Evolutionary conservation across 2,113 vertebrate genomes (phyloP), one percentile per base, ranked within the genome.

Genomic region (Patagioenas fasciata): DNA sequence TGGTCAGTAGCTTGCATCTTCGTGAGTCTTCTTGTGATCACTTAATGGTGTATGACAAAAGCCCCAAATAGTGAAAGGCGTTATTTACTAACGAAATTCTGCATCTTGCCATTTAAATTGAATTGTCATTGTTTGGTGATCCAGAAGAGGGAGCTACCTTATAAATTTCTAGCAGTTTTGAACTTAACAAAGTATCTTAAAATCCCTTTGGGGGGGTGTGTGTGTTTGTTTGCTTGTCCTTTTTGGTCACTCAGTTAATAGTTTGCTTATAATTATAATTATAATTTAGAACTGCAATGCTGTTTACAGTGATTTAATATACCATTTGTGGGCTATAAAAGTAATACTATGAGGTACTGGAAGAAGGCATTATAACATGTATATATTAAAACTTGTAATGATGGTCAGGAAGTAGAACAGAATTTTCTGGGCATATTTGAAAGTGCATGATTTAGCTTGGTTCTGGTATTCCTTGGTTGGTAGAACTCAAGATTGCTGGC

Each of bases 81-180:
- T 50, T 84, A 11, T 10, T 62, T 77, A 53, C 42, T 36, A 38
- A 8, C 19, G 12, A 28, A 50, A 61, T 78, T 67, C 56, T 81
- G 23, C 13, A 9, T 50, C 15, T 67, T 81, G 9, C 21, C 15
- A 1, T 78, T 79, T 40, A 65, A 67, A 9, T 61, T 67, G 29
- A 64, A 12, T 86, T 93, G 91, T 65, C 61, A 34, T 62, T 65
- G 61, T 85, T 86, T 84, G 40, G 26, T 77, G 60, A 50, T 92
- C 96, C 96, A 94, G 96, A 92, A 97, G 96, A 95, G 96, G 96
- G 96, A 89, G 95, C 96, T 82, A 82, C 80, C 62, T 92, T 86
- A 96, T 79, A 95, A 95, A 93, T 87, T 95, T 95, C 50, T 62
- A 42, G 9, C 28, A 54, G 29, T 60, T 74, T 56, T 50, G 15